These are phyloP conservation scores for Morinoia aosen DNA, from an alignment of 2,888 invertebrate species.

Conservation along the genomic window DNA sequence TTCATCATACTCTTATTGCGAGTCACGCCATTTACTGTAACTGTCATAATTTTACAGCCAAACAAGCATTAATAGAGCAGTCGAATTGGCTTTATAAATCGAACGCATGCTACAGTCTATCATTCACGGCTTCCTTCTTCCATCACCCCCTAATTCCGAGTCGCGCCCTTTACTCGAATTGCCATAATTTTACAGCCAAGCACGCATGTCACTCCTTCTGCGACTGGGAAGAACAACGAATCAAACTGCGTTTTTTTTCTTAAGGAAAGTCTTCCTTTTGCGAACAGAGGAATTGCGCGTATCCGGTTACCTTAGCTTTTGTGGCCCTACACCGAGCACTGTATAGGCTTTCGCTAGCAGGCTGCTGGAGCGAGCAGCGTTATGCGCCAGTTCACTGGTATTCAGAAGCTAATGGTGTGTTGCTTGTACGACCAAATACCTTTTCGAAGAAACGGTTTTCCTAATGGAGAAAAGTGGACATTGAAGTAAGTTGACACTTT, in stretches of 20 bases:
- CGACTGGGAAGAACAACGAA: background rate
- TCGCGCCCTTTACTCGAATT: no score
- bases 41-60: no score
- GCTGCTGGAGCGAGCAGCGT: background rate
- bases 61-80: background rate
- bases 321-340: background rate
- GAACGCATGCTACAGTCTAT: background rate
- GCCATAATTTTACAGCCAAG: background rate
- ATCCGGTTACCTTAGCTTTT: background rate
- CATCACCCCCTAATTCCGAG: no score
- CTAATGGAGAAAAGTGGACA: no score
- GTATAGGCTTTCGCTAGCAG: background rate
- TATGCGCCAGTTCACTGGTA: background rate
- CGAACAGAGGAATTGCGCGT: no score
- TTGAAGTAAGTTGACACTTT: no score
- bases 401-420: background rate
- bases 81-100: background rate
- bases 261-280: background rate
- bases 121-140: background rate
- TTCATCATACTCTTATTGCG: no score
- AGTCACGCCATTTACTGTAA: no score
- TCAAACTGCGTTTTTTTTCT: background rate
- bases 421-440: background rate
- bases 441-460: background rate
- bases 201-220: background rate